Evolutionary conservation across 2,797 vertebrate genomes (phyloP).

Genomic region (Sebastes paucispinis): DNA sequence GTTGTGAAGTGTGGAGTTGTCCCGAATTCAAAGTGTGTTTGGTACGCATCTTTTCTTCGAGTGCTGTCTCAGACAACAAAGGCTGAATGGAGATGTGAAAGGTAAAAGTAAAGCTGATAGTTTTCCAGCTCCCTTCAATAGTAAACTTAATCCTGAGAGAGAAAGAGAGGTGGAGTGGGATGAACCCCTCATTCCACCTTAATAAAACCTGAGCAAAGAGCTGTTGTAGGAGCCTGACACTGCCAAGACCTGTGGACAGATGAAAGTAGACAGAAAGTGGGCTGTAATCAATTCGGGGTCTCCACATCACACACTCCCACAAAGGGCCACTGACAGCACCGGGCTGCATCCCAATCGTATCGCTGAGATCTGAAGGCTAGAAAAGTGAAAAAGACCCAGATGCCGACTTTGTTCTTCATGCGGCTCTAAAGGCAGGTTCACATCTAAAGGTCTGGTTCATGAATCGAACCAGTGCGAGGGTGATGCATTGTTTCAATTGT

Average conservation of each 20-base stretch:
- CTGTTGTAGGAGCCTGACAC: conserved; percentile 36
- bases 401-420: conserved; percentile 12
- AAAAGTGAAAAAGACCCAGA: conserved; percentile 6
- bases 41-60: neutral
- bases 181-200: conserved; percentile 18
- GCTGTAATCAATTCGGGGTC: conserved; percentile 50
- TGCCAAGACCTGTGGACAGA: conserved; percentile 39
- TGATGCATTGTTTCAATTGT: neutral
- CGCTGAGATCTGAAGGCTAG: conserved; percentile 28
- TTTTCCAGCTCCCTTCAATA: neutral
- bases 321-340: neutral
- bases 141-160: conserved; percentile 11
- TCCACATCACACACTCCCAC: conserved; percentile 3
- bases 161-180: neutral
- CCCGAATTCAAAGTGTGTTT: neutral
- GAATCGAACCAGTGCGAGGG: neutral
- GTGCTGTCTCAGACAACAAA: neutral
- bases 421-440: neutral
- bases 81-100: neutral
- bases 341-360: conserved; percentile 26
- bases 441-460: neutral
- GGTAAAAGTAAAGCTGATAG: neutral
- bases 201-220: conserved; percentile 48
- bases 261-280: conserved; percentile 53
- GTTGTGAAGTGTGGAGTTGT: neutral